Conservation (phyloP, 2,888 invertebrate genomes). For the Poecilus cupreus region DNA sequence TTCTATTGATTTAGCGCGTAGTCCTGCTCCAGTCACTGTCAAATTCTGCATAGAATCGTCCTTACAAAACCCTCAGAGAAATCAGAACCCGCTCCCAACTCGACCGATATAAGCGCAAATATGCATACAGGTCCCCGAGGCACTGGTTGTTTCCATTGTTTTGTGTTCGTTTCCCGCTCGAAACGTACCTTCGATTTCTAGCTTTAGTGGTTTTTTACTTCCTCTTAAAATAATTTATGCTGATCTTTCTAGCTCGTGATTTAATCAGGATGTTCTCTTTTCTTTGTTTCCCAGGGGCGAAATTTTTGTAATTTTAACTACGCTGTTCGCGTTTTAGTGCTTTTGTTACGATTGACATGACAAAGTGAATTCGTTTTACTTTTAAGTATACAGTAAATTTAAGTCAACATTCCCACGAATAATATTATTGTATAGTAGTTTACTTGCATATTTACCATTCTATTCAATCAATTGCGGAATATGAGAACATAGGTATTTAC, state of each 20-base stretch:
- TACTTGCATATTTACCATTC: too few relatives aligned
- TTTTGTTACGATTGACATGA: background rate
- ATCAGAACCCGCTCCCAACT: conserved; percentile 10
- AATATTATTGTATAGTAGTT: too few relatives aligned
- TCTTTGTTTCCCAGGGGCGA: background rate
- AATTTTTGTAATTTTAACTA: conserved; percentile 33
- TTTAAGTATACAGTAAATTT: too few relatives aligned
- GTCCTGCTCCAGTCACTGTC: background rate
- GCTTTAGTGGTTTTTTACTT: conserved; percentile 12
- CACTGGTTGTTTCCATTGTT: conserved; percentile 26
- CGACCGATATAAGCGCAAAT: conserved; percentile 32
- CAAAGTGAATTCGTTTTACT: background rate
- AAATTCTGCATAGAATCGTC: conserved; percentile 28
- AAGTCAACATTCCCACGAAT: too few relatives aligned
- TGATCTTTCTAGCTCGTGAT: conserved; percentile 24
- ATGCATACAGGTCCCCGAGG: conserved; percentile 30
- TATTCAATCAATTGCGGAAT: too few relatives aligned
- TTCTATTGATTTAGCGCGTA: conserved; percentile 11
- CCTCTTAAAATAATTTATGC: conserved; percentile 34
- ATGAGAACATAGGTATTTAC: too few relatives aligned
- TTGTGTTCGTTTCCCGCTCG: conserved; percentile 3
- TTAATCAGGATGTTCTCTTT: conserved; percentile 20
- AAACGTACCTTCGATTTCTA: conserved; percentile 32
- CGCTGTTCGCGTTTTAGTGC: background rate
- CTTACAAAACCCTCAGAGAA: background rate